Conservation (phyloP, 2,797 vertebrate species). For the Hippocampus kuda region DNA sequence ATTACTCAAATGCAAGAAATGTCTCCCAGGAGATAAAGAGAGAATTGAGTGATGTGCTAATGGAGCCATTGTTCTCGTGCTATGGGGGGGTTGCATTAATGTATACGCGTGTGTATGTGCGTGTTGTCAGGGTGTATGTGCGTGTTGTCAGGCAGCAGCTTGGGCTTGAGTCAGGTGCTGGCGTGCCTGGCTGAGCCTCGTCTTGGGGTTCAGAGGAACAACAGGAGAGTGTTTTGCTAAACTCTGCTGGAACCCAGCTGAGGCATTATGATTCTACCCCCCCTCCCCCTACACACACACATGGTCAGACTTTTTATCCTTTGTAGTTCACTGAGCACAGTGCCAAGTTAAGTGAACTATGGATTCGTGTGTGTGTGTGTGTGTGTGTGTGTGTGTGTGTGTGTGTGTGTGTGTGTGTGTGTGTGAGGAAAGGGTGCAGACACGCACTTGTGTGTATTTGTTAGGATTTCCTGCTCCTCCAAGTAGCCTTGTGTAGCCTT, state of each 20-base stretch:
- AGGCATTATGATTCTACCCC: constrained; percentile 33
- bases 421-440: neutral
- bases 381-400: constrained; percentile 2
- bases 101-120: no score
- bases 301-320: constrained; percentile 21
- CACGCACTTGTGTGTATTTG: constrained; percentile 9
- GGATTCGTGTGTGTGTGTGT: constrained; percentile 10
- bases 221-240: constrained; percentile 43
- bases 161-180: constrained; percentile 25
- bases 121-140: no score
- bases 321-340: constrained; percentile 39
- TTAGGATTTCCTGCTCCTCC: neutral
- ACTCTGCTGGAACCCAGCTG: constrained; percentile 50
- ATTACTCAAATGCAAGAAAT: constrained; percentile 44
- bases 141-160: neutral
- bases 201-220: constrained; percentile 48
- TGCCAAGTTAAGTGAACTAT: constrained; percentile 44
- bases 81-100: constrained; percentile 16
- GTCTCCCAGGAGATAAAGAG: constrained; percentile 37
- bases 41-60: constrained; percentile 26
- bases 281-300: neutral
- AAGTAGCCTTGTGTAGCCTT: constrained; percentile 11
- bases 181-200: constrained; percentile 31
- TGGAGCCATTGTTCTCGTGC: constrained; percentile 47
- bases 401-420: neutral